Evolutionary conservation across 2,888 invertebrate genomes (phyloP).

Genomic region (Odontocerum albicorne): DNA sequence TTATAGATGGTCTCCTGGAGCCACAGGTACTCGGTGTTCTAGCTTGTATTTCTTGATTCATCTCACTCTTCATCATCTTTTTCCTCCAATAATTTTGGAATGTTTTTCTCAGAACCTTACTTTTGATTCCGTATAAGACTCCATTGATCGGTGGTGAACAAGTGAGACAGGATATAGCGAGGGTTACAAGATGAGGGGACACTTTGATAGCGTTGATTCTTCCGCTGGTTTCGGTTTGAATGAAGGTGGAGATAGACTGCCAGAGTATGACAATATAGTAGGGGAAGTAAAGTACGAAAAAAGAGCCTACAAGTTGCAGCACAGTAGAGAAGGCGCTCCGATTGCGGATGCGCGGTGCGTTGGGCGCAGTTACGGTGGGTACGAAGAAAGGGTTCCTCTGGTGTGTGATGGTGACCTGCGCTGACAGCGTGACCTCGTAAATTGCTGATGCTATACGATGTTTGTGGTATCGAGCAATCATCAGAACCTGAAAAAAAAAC

Average conservation of each 20-base stretch:
- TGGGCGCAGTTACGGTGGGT: slow-evolving; percentile 64
- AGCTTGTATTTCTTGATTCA: slow-evolving; percentile 79
- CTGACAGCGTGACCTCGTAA: slow-evolving; percentile 81
- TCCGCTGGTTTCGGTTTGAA: slow-evolving; percentile 39
- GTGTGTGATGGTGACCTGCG: slow-evolving; percentile 82
- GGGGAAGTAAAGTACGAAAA: slow-evolving; percentile 72
- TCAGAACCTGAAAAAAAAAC: slow-evolving; percentile 57
- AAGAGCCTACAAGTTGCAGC: slow-evolving; percentile 70
- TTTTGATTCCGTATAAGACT: slow-evolving; percentile 77
- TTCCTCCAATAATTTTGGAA: slow-evolving; percentile 78
- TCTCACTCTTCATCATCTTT: slow-evolving; percentile 75
- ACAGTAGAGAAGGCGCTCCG: slow-evolving; percentile 68
- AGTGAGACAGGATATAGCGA: slow-evolving; percentile 66
- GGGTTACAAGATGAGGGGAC: slow-evolving; percentile 42
- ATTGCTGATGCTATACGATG: slow-evolving; percentile 84
- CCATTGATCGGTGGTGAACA: slow-evolving; percentile 74
- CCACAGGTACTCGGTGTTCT: slow-evolving; percentile 78
- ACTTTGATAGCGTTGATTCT: slow-evolving; percentile 21
- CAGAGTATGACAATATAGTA: slow-evolving; percentile 72
- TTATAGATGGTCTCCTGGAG: slow-evolving; percentile 71
- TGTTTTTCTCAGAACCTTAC: slow-evolving; percentile 69
- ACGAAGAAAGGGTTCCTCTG: slow-evolving; percentile 78
- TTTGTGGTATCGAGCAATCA: slow-evolving; percentile 72
- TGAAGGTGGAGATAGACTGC: slow-evolving; percentile 54
- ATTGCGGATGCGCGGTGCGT: slow-evolving; percentile 52